These are phyloP conservation scores for Actinopyga echinites DNA, from an alignment of 53 echinoderm and acorn worm genomes.

Conservation along the genomic window DNA sequence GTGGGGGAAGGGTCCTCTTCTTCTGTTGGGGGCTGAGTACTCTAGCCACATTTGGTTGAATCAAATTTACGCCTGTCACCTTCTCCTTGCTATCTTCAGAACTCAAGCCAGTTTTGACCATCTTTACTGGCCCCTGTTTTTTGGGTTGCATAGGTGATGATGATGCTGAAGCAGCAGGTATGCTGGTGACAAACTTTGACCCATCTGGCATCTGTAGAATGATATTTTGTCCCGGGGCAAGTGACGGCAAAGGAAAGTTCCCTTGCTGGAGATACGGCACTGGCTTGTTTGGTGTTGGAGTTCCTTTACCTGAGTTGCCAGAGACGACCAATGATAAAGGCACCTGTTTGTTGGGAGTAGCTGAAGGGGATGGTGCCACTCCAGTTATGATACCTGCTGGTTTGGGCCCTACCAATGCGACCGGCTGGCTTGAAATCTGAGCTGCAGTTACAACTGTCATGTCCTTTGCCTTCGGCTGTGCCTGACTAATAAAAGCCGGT, in stretches of 20 bases:
- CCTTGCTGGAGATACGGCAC: conserved; percentile 11
- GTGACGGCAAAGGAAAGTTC: neutral
- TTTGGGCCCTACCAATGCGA: neutral
- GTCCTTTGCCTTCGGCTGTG: neutral
- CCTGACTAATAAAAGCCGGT: neutral
- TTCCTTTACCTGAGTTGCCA: neutral
- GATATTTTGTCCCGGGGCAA: conserved; percentile 62
- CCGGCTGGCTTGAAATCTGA: conserved; percentile 9
- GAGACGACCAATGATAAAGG: conserved; percentile 38
- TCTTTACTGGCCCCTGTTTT: neutral
- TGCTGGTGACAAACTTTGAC: conserved; percentile 74
- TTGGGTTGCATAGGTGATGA: neutral
- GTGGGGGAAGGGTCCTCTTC: neutral
- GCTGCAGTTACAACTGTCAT: neutral
- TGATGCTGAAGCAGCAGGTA: conserved; percentile 36
- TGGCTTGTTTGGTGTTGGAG: conserved; percentile 21
- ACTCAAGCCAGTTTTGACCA: neutral
- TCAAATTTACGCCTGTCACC: neutral
- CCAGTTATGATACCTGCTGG: conserved; percentile 21
- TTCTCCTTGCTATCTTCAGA: neutral
- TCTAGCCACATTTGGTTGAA: neutral
- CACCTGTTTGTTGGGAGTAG: neutral
- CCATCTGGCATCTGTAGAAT: conserved; percentile 94
- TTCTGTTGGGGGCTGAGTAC: neutral
- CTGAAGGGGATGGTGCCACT: neutral